Base-by-base conservation (phyloP, 2,113 vertebrate genomes). In the Corvus moneduloides region DNA sequence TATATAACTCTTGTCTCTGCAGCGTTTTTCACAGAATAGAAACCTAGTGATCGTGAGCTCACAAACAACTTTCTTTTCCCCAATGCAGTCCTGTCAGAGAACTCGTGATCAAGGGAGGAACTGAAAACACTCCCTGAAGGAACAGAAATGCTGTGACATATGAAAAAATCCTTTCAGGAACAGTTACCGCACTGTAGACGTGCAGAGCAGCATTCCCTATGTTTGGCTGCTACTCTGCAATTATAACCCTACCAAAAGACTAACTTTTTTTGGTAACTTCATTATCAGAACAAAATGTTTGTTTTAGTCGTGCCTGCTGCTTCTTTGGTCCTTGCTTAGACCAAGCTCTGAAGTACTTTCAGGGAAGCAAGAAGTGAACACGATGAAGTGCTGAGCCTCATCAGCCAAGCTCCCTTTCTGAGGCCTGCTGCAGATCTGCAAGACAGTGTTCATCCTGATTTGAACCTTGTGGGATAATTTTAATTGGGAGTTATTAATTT, bases 101-200 rank as follows among this genome's bases (percentile, higher is more conserved):
- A 89, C 20, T 80, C 71, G 69, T 78, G 90, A 93, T 93, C 90
- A 90, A 94, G 64, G 88, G 55, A 84, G 16, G 51, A 78, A 64
- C 27, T 74, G 77, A 84, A 87, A 77, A 78, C 37, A 4, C 22
- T 89, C 55, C 54, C 37, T 54, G 77, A 78, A 84, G 69, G 41
- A 61, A 52, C 18, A 76, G 58, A 73, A 79, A 66, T 28, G 24
- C 73, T 74, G 64, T 37, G 64, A 89, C 61, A 66, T 32, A 43
- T 46, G 41, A 89, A 89, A 91, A 91, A 82, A 71, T 64, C 28
- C 11, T 41, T 95, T 84, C 66, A 61, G 73, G 46, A 59, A 37
- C 43, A 77, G 68, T 37, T 73, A 48, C 2, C 0, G 1, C 71
- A 33, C 5, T 35, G 68, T 22, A 61, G 51, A 62, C 0, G 5